Base-by-base conservation (phyloP, 2,113 vertebrate genomes). In the Hippocampus comes region DNA sequence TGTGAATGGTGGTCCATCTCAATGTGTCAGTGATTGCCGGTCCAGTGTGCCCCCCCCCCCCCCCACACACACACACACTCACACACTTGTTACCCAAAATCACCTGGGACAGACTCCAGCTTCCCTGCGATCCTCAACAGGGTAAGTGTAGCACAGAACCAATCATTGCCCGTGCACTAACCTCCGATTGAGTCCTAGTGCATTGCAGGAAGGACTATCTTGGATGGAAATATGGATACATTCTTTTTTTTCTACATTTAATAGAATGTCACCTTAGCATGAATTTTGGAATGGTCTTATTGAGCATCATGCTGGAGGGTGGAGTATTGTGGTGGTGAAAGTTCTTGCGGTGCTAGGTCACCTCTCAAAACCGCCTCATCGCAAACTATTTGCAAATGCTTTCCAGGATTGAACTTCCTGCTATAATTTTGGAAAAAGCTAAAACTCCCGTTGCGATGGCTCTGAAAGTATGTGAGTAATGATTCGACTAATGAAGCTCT, bases 401-500 rank as follows among this genome's bases (percentile, higher is more conserved):
- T 21, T 74, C n/a, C 65, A 56, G 73, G 43, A 60, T 68, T 20
- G 21, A 72, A n/a, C 30, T 49, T 23, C 43, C 61, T 9, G 21
- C 15, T 66, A 12, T n/a, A 51, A 11, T 46, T 64, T 70, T 63
- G 70, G 7, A 10, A 38, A 6, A 38, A 56, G 5, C 43, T 56
- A 4, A 73, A 72, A 34, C 43, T 71, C 43, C 66, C 25, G 27
- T 59, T 17, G 55, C 63, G 60, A 57, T 34, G 57, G 43, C 66
- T 72, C 68, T 21, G 55, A 67, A n/a, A 72, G 41, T 78, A 71
- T 57, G 43, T 53, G 27, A 76, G 73, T 12, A 49, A 63, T 48
- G 38, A 78, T 67, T 53, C 67, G 56, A 63, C 68, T 82, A 75
- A 78, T 83, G 72, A 71, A 51, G 63, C 34, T 49, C 76, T 56